Base-by-base conservation (phyloP, 2,888 invertebrate genomes). In the Fragum fragum region DNA sequence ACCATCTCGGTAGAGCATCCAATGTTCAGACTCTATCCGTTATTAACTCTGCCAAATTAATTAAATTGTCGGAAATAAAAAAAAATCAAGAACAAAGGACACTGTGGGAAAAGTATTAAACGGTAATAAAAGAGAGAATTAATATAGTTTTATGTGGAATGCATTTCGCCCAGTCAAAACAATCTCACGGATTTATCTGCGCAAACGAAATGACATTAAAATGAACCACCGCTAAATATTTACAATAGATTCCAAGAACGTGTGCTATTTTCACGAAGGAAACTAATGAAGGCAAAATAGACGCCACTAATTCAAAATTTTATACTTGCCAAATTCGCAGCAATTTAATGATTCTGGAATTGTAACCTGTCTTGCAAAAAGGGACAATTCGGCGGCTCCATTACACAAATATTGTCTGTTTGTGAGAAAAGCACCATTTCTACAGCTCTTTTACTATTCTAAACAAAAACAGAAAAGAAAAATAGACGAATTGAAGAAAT, bases 41-140 rank as follows among this genome's bases (percentile, higher is more conserved):
- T 14, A 14, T 9, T 47, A 47, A 57, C 11, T 57, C 57, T 1
- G 57, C 6, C 23, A 57, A 57, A 57, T 57, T 57, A 57, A 57
- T 57, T 57, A 57, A 23, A 28, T 57, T 57, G 23, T 57, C 57
- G 57, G 57, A 57, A 47, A 47, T 47, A 47, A 57, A 23, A 47
- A 57, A 23, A 57, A 57, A 21, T 57, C 3, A 23, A 28, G 16
- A 42, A 66, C 21, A 39, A 66, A 42, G 66, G 36, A 36, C n/a
- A 23, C 9, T 66, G 66, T 66, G 66, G 42, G 66, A 66, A 66
- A 66, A 66, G 66, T 36, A 66, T 66, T 32, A 66, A 66, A 39
- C n/a, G 42, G 26, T 42, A 66, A 66, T 66, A 21, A 66, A 66
- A 21, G 42, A 9, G 3, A 5, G 66, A n/a, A 39, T 66, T 66